phyloP scores from a whole-genome alignment of 2,113 vertebrate species.

The Corythornis cristatus region DNA sequence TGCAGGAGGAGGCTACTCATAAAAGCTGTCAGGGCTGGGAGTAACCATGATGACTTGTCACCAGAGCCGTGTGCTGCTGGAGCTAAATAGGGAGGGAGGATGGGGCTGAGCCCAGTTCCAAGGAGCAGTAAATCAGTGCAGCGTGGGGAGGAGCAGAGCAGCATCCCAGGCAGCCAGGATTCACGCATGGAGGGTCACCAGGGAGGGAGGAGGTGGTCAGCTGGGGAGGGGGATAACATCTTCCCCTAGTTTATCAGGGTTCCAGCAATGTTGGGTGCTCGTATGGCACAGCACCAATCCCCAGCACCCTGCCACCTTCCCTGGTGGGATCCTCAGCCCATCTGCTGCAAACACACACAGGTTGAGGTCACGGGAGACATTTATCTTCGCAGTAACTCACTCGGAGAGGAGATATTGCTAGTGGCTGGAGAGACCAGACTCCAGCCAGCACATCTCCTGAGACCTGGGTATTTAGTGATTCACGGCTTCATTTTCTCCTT shows the following conservation, averaged over 20 bases:
- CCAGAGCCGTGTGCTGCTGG: accelerated
- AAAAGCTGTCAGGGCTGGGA: not conserved
- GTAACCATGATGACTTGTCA: not conserved
- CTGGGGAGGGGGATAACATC: not conserved
- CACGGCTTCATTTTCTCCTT: not conserved
- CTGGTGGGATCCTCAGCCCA: not conserved
- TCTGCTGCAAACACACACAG: not conserved
- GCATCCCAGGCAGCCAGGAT: not conserved
- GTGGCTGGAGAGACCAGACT: not conserved
- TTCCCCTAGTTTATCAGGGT: not conserved
- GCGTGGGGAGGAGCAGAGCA: not conserved
- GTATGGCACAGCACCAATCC: not conserved
- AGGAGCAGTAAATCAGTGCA: not conserved
- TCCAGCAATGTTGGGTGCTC: not conserved
- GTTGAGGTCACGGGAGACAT: not conserved
- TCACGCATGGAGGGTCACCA: not conserved
- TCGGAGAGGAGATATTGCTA: not conserved
- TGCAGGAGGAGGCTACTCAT: not conserved
- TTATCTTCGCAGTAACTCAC: not conserved
- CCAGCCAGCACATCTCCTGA: not conserved
- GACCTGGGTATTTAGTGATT: not conserved
- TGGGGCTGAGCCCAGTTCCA: not conserved
- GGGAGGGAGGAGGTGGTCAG: accelerated
- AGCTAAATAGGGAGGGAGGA: not conserved
- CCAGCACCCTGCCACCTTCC: not conserved